These are phyloP conservation scores for Phoronis australis DNA, from an alignment of 2,888 invertebrate species.

Conservation along the genomic window DNA sequence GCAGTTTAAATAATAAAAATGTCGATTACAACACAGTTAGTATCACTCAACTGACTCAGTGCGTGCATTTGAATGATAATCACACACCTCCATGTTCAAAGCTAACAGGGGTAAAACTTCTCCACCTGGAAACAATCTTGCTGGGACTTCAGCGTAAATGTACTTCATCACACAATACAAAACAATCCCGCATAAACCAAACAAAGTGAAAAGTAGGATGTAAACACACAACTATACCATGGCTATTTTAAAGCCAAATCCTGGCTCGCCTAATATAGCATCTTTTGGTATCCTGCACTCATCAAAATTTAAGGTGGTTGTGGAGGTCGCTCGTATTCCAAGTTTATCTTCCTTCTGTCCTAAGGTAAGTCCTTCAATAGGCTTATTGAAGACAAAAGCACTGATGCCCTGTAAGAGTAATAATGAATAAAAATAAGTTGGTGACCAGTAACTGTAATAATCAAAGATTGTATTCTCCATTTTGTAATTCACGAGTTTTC, in stretches of 20 bases:
- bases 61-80: too few species aligned
- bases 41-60: too few species aligned
- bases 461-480: slow-evolving; percentile 4
- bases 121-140: too few species aligned
- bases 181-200: neutral
- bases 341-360: slow-evolving; percentile 95
- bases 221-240: slow-evolving; percentile 66
- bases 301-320: slow-evolving; percentile 87
- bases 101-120: too few species aligned
- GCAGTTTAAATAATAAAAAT: too few species aligned
- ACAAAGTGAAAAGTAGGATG: neutral
- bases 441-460: neutral
- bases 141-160: too few species aligned
- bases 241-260: slow-evolving; percentile 91
- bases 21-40: too few species aligned
- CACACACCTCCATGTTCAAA: too few species aligned
- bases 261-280: slow-evolving; percentile 76
- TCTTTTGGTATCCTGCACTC: slow-evolving; percentile 78
- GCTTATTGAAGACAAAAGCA: slow-evolving; percentile 81
- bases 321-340: slow-evolving; percentile 79
- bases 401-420: slow-evolving; percentile 76
- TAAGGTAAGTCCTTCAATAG: slow-evolving; percentile 68
- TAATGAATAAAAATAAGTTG: neutral
- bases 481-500: too few species aligned
- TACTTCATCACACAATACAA: too few species aligned